Base-by-base conservation (phyloP, 2,888 invertebrate genomes). In the Chymomyza procnemis region DNA sequence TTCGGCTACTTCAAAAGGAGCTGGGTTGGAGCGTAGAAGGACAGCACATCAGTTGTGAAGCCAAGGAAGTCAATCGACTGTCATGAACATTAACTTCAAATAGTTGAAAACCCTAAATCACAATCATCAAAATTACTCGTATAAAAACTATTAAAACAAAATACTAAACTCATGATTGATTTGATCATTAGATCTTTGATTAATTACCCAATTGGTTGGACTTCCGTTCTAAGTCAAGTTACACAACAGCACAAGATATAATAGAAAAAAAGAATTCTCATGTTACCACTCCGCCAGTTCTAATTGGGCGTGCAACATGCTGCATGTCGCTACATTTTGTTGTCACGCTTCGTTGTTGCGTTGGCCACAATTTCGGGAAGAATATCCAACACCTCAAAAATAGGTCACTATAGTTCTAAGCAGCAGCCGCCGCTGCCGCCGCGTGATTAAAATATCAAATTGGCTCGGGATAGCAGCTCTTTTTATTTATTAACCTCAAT, bases 371-470 rank as follows among this genome's bases (percentile, higher is more conserved):
- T 30, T 26, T 18, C 56, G 50, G 56, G 66, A 34, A 61, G 65
- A 72, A 57, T 52, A 57, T 26, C 54, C 64, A 64, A 76, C 75
- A 84, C 68, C 68, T 66, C 62, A 58, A 64, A 85, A 80, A 66
- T 82, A 75, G 83, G 83, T 78, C 85, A 80, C 67, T 69, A 74
- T 64, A 48, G 46, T 30, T 59, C 59, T 30, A 57, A 19, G n/a
- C 16, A 14, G 30, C 26, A 3, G 26, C 56, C 14, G 41, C 48
- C 4, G 60, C 26, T 22, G 30, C 26, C 22, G 47, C 48, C 19
- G 80, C 80, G 80, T 79, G 83, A 80, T 80, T 83, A 76, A 76
- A 85, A 77, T 83, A 72, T 80, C 84, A 85, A 83, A 77, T 48
- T 61, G 62, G 60, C 56, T 69, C 60, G 50, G 75, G 69, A 70